These are phyloP conservation scores for Spilosoma lubricipeda DNA, from an alignment of 2,888 invertebrate species.

Conservation along the genomic window DNA sequence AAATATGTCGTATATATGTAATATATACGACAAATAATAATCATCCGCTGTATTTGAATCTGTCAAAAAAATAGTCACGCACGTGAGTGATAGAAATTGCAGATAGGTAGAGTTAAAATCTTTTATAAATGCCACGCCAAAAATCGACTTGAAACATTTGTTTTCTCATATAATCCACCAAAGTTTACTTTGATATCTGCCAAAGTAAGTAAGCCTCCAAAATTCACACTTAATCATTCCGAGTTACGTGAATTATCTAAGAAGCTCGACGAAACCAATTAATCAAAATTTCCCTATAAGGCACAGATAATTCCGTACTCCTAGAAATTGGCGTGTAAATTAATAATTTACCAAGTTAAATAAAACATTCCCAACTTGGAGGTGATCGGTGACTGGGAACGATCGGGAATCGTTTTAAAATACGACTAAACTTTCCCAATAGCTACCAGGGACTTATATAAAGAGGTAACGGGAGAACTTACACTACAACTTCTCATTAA, in stretches of 20 bases:
- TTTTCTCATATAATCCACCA: background rate
- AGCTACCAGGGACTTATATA: slow-evolving; percentile 52
- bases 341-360: slow-evolving; percentile 75
- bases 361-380: slow-evolving; percentile 60
- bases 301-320: slow-evolving; percentile 48
- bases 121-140: background rate
- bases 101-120: background rate
- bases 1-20: too few relatives aligned
- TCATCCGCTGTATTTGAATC: background rate
- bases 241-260: slow-evolving; percentile 27
- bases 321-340: slow-evolving; percentile 65
- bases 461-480: slow-evolving; percentile 57
- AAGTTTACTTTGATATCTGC: background rate
- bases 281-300: slow-evolving; percentile 50
- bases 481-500: slow-evolving; percentile 48
- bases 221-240: slow-evolving; percentile 29
- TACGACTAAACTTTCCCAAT: slow-evolving; percentile 55
- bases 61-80: background rate
- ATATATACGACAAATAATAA: too few relatives aligned
- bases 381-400: slow-evolving; percentile 43
- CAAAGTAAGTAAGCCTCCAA: slow-evolving; percentile 4
- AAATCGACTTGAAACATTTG: background rate
- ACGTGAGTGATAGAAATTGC: background rate
- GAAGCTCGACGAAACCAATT: slow-evolving; percentile 36
- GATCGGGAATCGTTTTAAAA: slow-evolving; percentile 41